A percentile compares a stretch with the other conserved stretches of the same genome.
Conservation (phyloP, 2,888 invertebrate genomes). For the Drosophila siamana region DNA sequence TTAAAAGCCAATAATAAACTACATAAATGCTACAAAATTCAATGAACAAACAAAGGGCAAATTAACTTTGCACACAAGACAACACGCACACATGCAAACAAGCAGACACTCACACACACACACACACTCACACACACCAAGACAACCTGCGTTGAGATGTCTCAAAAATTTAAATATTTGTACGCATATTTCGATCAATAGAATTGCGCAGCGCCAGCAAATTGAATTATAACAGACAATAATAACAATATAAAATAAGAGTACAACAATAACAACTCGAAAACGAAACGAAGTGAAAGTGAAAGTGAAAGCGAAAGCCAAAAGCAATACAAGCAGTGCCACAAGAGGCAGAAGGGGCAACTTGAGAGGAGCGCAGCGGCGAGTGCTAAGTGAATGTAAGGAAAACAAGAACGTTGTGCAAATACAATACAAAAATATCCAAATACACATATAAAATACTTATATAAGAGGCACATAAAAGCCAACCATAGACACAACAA, state of each 20-base stretch:
- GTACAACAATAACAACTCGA: slow-evolving; percentile 10
- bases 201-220: slow-evolving; percentile 40
- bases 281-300: slow-evolving; percentile 8
- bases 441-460: slow-evolving; percentile 44
- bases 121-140: slow-evolving; percentile 7
- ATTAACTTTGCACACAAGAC: slow-evolving; percentile 37
- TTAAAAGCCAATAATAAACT: slow-evolving; percentile 52
- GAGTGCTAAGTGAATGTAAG: slow-evolving; percentile 27
- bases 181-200: slow-evolving; percentile 35
- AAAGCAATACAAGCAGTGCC: slow-evolving; percentile 35
- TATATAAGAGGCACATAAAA: slow-evolving; percentile 38
- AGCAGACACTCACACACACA: background rate
- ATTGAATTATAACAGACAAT: slow-evolving; percentile 63
- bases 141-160: slow-evolving; percentile 27
- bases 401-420: slow-evolving; percentile 35
- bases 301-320: slow-evolving; percentile 47
- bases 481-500: slow-evolving; percentile 45
- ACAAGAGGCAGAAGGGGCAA: background rate
- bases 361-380: background rate
- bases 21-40: slow-evolving; percentile 50
- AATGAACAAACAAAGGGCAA: slow-evolving; percentile 49
- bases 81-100: slow-evolving; percentile 1
- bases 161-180: slow-evolving; percentile 61
- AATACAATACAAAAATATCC: slow-evolving; percentile 31
- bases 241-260: slow-evolving; percentile 47